Percentiles rank a stretch among this genome's conserved stretches.
Conservation (phyloP, 1,140 invertebrate species). For the Eufriesea mexicana region DNA sequence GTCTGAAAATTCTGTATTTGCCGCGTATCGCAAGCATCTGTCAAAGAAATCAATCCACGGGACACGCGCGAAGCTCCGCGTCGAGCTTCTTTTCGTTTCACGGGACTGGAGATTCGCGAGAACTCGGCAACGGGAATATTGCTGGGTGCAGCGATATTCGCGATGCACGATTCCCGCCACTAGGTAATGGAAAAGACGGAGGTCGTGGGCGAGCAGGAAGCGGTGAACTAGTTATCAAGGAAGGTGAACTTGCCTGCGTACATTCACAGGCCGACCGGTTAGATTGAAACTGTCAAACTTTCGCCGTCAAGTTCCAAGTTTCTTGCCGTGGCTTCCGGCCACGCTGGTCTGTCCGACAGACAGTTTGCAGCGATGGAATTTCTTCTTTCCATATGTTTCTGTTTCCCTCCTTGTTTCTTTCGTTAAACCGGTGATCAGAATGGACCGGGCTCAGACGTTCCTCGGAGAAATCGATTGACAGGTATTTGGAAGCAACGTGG, state of each 20-base stretch:
- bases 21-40: too few species aligned
- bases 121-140: not conserved
- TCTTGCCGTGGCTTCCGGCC: conserved; percentile 51
- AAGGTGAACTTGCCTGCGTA: conserved; percentile 46
- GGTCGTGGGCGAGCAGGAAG: conserved; percentile 15
- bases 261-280: conserved; percentile 50
- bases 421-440: too few species aligned
- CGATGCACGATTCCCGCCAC: not conserved
- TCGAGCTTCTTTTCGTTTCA: not conserved
- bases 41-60: not conserved
- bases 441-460: too few species aligned
- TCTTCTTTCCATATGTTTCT: not conserved
- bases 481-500: too few species aligned
- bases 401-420: not conserved
- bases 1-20: too few species aligned
- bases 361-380: conserved; percentile 26
- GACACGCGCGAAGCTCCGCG: not conserved
- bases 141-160: not conserved
- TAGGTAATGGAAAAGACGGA: conserved; percentile 31
- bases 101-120: not conserved
- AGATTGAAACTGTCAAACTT: conserved; percentile 74
- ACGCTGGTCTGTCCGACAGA: conserved; percentile 22
- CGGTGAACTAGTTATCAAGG: conserved; percentile 49
- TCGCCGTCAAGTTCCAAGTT: conserved; percentile 37
- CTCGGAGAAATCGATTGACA: too few species aligned